Conservation (phyloP, 2,113 vertebrate species). For the Oreochromis tanganicae region DNA sequence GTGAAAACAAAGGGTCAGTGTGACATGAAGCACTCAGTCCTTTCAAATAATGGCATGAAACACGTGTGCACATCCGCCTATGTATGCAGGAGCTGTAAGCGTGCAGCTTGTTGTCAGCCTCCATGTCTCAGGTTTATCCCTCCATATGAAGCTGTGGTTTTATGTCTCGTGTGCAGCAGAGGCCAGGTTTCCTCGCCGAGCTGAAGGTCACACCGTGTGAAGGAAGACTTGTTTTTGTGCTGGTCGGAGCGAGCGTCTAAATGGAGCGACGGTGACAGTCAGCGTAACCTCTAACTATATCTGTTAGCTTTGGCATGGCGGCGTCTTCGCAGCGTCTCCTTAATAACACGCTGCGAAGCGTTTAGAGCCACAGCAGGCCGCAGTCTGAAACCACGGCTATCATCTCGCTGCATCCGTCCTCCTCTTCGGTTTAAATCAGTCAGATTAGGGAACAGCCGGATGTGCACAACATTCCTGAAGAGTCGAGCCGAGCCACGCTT, state of each 20-base stretch:
- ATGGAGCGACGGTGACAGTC: not conserved
- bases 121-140: not conserved
- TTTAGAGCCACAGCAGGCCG: not conserved
- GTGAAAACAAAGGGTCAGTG: not conserved
- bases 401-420: not conserved
- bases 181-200: not conserved
- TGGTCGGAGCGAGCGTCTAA: not conserved
- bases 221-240: not conserved
- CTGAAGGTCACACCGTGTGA: not conserved
- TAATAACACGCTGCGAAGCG: slow-evolving; percentile 13
- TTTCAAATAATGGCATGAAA: not conserved
- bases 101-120: accelerated
- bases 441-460: not conserved
- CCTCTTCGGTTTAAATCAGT: not conserved
- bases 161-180: not conserved
- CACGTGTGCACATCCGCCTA: accelerated
- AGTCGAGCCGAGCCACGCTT: not conserved
- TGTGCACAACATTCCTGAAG: not conserved
- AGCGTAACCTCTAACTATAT: not conserved
- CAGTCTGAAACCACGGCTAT: not conserved
- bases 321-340: not conserved
- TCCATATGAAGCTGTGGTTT: not conserved
- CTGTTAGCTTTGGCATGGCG: slow-evolving; percentile 8
- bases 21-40: not conserved
- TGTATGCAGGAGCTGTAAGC: not conserved